Base-by-base conservation (phyloP, 2,888 invertebrate species). In the Neocrepidodera transversa region DNA sequence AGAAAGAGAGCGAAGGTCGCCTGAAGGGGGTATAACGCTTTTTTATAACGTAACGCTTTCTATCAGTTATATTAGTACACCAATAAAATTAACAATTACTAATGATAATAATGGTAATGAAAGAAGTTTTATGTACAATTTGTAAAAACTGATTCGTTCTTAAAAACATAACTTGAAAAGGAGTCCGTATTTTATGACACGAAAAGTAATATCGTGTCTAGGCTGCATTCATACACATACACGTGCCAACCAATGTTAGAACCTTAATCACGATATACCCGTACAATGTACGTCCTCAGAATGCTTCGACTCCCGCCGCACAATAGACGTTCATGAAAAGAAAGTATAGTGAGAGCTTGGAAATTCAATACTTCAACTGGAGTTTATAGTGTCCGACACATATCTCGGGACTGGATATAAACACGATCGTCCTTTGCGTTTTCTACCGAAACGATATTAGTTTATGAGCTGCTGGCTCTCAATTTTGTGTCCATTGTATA, bases 401-500 rank as follows among this genome's bases (percentile, higher is more conserved):
- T 23, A 42, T 42, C 42, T 42, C 42, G 18, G 13, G n/a, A 42
- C 11, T 42, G 42, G 42, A 42, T 42, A 42, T 42, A 42, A 42
- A 42, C 42, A 42, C 13, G 42, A 7, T 42, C n/a, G 16, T 17
- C 40, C 18, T 18, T 17, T 20, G 8, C 32, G 40, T 40, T 42
- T 42, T 42, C 42, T 42, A 42, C 20, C 18, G 42, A 5, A 7
- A 8, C 16, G 18, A n/a, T 8, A 23, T n/a, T 18, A 42, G 42
- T 42, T 42, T 42, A 42, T 42, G 42, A 23, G 42, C 18, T n/a
- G 42, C 42, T 13, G 20, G 16, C 23, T 23, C 42, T 18, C 20
- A 23, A 40, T 40, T 40, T n/a, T 20, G n/a, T 20, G 17, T 17
- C 18, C 13, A 42, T 42, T 42, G 42, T 42, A 20, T 4, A 42